A percentile compares a stretch with the other conserved stretches of the same genome.
Conservation (phyloP, 2,113 vertebrate species). For the Xenopus laevis region DNA sequence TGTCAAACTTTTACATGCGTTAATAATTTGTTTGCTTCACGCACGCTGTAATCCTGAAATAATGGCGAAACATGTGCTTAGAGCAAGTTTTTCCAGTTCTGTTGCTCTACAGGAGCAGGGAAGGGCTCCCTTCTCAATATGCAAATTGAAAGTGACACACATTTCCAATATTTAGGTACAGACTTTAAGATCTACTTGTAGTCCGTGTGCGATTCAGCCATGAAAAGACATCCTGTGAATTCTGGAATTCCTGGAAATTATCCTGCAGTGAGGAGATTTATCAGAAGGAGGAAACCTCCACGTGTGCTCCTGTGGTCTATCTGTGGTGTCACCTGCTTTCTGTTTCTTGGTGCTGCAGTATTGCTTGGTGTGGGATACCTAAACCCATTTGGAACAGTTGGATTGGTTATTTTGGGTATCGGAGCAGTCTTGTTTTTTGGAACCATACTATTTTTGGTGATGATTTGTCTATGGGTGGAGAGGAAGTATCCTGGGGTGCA, state of each 20-base stretch:
- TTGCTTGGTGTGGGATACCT: constrained; percentile 31
- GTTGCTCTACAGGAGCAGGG: constrained; percentile 3
- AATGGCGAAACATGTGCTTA: neutral
- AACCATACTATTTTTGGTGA: constrained; percentile 30
- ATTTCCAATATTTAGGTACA: constrained; percentile 21
- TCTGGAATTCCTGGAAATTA: constrained; percentile 6
- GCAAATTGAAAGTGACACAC: constrained; percentile 8
- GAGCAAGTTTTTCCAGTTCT: constrained; percentile 37
- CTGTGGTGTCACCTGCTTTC: constrained; percentile 21
- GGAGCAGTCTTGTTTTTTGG: constrained; percentile 33
- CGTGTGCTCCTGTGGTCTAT: constrained; percentile 27
- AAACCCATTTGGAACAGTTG: constrained; percentile 37
- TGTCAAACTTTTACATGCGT: too few relatives aligned
- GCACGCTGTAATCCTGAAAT: neutral
- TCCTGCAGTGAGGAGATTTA: constrained; percentile 19
- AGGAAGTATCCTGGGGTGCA: constrained; percentile 37
- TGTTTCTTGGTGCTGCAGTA: constrained; percentile 20
- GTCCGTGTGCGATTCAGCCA: neutral
- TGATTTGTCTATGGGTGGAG: constrained; percentile 27
- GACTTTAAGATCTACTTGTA: neutral
- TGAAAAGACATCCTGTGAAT: constrained; percentile 8
- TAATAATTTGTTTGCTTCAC: too few relatives aligned
- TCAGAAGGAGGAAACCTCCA: constrained; percentile 29
- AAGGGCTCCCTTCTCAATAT: constrained; percentile 9
- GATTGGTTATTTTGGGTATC: constrained; percentile 28